Conservation (phyloP, 1,140 invertebrate genomes). For the Lasaia peninsularis region DNA sequence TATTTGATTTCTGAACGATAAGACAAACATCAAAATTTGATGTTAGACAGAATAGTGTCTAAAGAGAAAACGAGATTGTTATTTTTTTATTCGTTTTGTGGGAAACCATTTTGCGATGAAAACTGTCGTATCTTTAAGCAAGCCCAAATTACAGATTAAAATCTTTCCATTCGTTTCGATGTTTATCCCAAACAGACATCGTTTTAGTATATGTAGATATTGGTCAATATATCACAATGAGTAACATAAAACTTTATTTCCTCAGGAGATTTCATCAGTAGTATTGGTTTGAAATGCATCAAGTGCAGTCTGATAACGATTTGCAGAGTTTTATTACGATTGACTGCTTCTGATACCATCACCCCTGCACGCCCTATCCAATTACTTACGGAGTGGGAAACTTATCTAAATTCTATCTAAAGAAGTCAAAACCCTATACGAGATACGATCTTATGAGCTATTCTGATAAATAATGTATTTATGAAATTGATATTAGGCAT, state of each 20-base stretch:
- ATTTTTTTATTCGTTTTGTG: no score
- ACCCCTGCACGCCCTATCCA: slow-evolving; percentile 11
- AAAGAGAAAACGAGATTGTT: no score
- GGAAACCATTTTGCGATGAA: no score
- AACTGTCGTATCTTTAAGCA: no score
- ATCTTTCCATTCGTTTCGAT: no score
- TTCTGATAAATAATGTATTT: no score
- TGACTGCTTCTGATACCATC: slow-evolving; percentile 2
- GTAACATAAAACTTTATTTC: slow-evolving; percentile 2
- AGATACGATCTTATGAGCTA: not conserved
- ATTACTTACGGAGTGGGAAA: slow-evolving; percentile 3
- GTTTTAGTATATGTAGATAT: slow-evolving; percentile 18
- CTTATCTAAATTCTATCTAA: slow-evolving; percentile 10
- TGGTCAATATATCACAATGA: not conserved
- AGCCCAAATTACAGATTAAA: no score
- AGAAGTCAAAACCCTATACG: slow-evolving; percentile 4
- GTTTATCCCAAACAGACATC: no score
- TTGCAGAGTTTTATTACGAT: slow-evolving; percentile 13
- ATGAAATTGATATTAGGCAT: no score
- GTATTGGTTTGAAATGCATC: not conserved
- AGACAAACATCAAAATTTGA: no score
- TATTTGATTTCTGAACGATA: no score
- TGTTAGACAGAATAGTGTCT: no score
- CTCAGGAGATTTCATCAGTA: not conserved
- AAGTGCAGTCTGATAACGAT: slow-evolving; percentile 8